A percentile compares a stretch with the other conserved stretches of the same genome.
Conservation (phyloP, 2,797 vertebrate genomes). For the Ctenopoma kingsleyae region DNA sequence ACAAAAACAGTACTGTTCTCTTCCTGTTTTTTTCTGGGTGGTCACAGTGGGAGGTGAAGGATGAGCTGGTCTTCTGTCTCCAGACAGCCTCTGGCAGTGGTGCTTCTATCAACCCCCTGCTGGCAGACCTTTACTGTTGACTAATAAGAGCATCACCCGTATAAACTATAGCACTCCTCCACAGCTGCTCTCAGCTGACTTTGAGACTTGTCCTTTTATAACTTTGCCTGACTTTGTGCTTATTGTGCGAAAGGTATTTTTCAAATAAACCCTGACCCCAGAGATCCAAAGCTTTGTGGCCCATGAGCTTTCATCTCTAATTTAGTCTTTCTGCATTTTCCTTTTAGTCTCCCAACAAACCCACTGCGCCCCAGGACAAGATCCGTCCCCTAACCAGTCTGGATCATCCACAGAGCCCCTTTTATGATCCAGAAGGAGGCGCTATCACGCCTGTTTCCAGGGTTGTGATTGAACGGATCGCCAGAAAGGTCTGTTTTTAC, state of each 20-base stretch:
- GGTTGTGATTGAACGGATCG: constrained; percentile 95
- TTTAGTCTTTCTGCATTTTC: constrained; percentile 24
- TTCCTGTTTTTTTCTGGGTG: constrained; percentile 34
- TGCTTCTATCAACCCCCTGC: constrained; percentile 73
- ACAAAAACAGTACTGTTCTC: not conserved
- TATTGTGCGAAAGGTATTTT: constrained; percentile 35
- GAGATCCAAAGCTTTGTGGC: constrained; percentile 17
- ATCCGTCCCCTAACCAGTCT: constrained; percentile 97
- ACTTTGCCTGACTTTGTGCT: constrained; percentile 67
- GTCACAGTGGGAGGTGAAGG: constrained; percentile 61
- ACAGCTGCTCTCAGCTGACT: constrained; percentile 53
- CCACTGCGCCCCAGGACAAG: constrained; percentile 91
- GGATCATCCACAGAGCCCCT: constrained; percentile 97
- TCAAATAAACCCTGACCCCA: constrained; percentile 33
- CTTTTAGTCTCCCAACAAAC: constrained; percentile 94
- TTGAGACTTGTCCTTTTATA: constrained; percentile 60
- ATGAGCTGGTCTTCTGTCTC: constrained; percentile 65
- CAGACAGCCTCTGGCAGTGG: constrained; percentile 69
- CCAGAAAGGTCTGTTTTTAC: constrained; percentile 90
- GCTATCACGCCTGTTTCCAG: constrained; percentile 94
- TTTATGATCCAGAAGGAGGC: constrained; percentile 97
- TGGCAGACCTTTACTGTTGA: constrained; percentile 77
- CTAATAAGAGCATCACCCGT: constrained; percentile 65
- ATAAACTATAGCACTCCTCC: constrained; percentile 49
- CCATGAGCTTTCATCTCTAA: not conserved